Base-by-base conservation (phyloP, 2,888 invertebrate species). In the Cantharis lateralis region DNA sequence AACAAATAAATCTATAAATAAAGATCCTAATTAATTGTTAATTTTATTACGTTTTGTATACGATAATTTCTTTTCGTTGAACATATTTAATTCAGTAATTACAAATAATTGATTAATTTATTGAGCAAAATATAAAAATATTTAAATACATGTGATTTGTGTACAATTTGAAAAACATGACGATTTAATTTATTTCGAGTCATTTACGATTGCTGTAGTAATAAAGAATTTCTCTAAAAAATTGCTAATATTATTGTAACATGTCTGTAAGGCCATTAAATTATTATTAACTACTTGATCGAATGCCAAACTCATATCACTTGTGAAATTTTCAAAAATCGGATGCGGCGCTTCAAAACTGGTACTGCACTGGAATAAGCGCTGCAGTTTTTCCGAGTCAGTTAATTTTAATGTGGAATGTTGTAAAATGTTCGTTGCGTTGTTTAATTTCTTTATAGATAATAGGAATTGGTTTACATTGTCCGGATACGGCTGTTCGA, bases 401-500 rank as follows among this genome's bases (percentile, higher is more conserved):
- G 15, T 16, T 18, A 32, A 4, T 16, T 15, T 62, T n/a, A 32
- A 16, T 10, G 74, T 20, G 75, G 32, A 77, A 68, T 13, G 62
- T 70, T 26, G 69, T 18, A 15, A 77, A 15, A 77, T 64, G 10
- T 66, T 48, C 10, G 80, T 80, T 64, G 80, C 26, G 48, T 79
- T 80, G 74, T 73, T 78, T 70, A 82, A 78, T 62, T 62, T 79
- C 9, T 68, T 75, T 20, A 80, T 48, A 1, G 82, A 80, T 32
- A 80, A 73, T 24, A 88, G 75, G 15, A 83, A 79, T 63, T 78
- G 79, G 18, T 72, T 80, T 74, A 86, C 73, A 5, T 82, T 82
- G 10, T 84, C 71, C 4, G 20, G 9, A 15, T 70, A 64, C 13
- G 18, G 15, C 10, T 66, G 62, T 86, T 83, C 71, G 79, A 82